These are phyloP conservation scores for Takifugu flavidus DNA, from an alignment of 2,113 vertebrate species.

Conservation along the genomic window DNA sequence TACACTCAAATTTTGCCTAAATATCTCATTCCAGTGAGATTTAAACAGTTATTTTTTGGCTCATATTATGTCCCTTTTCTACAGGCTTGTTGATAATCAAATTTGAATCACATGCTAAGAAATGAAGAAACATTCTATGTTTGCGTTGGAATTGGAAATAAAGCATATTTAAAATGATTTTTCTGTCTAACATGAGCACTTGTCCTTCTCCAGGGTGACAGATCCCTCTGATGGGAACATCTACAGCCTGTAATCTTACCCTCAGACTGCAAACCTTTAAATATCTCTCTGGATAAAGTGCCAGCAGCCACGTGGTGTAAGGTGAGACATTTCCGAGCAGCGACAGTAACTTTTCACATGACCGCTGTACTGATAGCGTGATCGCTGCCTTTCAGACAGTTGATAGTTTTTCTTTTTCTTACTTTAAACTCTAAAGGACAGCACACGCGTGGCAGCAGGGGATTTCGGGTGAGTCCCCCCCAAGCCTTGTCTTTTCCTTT, in stretches of 20 bases:
- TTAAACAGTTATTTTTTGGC: too few species aligned
- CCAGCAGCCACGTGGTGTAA: slow-evolving; percentile 76
- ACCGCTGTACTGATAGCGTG: slow-evolving; percentile 45
- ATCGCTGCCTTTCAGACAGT: slow-evolving; percentile 18
- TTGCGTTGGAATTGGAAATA: too few species aligned
- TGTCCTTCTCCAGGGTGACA: slow-evolving; percentile 50
- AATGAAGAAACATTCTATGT: too few species aligned
- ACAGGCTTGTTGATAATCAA: too few species aligned
- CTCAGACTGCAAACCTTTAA: slow-evolving; percentile 71
- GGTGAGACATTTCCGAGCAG: slow-evolving; percentile 63
- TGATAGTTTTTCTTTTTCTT: slow-evolving; percentile 9
- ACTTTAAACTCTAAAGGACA: slow-evolving; percentile 14
- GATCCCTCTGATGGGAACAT: slow-evolving; percentile 24
- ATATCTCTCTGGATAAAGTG: slow-evolving; percentile 64
- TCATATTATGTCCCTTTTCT: too few species aligned
- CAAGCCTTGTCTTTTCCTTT: slow-evolving; percentile 9
- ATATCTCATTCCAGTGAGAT: too few species aligned
- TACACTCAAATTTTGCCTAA: too few species aligned
- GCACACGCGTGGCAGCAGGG: slow-evolving; percentile 12
- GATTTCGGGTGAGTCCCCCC: slow-evolving; percentile 37
- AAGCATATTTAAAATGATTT: slow-evolving; percentile 5
- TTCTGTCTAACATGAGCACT: too few species aligned
- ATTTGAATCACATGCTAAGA: too few species aligned
- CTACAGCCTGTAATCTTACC: slow-evolving; percentile 66
- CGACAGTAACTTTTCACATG: slow-evolving; percentile 42